Base-by-base conservation (phyloP, 2,797 vertebrate genomes). In the Delichon dasypus region DNA sequence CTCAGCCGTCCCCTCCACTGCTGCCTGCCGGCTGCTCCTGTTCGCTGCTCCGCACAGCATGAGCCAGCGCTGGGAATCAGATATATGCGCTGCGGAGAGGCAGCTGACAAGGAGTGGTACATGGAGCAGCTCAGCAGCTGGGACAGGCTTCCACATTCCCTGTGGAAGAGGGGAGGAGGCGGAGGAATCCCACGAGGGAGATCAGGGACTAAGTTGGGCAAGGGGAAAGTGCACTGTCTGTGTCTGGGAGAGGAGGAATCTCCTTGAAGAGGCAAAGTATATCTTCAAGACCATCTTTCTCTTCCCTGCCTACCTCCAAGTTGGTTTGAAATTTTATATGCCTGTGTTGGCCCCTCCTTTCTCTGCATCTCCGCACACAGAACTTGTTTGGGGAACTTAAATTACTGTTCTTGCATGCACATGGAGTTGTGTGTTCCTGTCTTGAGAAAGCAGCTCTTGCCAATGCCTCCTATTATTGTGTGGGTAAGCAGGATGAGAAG, bases 11-110 rank as follows among this genome's bases (percentile, higher is more conserved):
- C 80, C 91, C 74, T 91, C 11, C 85, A 3, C 89, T 68, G 93
- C 95, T 96, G 96, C 96, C 94, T 96, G 96, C 95, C 94, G 95
- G 95, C 96, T 97, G 96, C 95, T 96, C 29, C 95, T 26, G 77
- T 6, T 60, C 4, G 48, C 87, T 3, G 36, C 89, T 73, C 83
- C 0, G 40, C 96, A 80, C 95, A 96, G 96, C 94, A 7, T 94
- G 96, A 89, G 93, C 64, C 68, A 74, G 73, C 44, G 29, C 95
- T 94, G 95, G 88, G 85, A 86, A 42, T 92, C 94, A 78, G 75
- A 96, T 85, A 90, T 30, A 62, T 42, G 85, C 0, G 18, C 81
- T 81, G 79, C 16, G 10, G 86, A 91, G 89, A 66, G 91, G 95
- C 95, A 96, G 96, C 95, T 96, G 96, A 92, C 71, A 14, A 68